Evolutionary conservation across 2,113 vertebrate genomes (phyloP).

Genomic region (Prochilodus magdalenae): DNA sequence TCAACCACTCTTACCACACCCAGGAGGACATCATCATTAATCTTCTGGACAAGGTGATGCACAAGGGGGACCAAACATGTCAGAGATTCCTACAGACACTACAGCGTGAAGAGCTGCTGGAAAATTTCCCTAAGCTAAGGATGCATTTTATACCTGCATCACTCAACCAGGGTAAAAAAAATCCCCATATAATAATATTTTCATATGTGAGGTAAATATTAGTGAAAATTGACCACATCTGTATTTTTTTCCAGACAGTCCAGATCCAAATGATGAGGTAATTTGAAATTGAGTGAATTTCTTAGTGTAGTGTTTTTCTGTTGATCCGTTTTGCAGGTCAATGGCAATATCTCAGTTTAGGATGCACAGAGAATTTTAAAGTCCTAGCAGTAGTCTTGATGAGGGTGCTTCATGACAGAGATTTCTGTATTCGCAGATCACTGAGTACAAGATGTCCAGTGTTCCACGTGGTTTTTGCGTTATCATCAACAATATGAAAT

Average conservation of each 20-base stretch:
- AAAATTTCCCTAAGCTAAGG: conserved; percentile 20
- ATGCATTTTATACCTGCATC: background rate
- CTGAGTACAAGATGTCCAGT: conserved; percentile 78
- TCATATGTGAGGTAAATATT: background rate
- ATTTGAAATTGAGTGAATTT: background rate
- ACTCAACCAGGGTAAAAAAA: background rate
- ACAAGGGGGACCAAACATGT: conserved; percentile 7
- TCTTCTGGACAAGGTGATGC: conserved; percentile 24
- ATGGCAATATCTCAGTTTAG: background rate
- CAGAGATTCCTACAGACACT: background rate
- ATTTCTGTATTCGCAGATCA: conserved; percentile 55
- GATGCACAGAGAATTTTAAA: too few relatives aligned
- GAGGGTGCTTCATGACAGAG: background rate
- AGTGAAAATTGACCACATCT: background rate
- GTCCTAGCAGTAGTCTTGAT: too few relatives aligned
- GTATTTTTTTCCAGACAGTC: conserved; percentile 14
- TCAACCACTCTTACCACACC: conserved; percentile 50
- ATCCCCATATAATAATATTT: too few relatives aligned
- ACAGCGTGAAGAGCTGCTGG: background rate
- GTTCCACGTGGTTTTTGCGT: conserved; percentile 81
- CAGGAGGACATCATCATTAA: conserved; percentile 1
- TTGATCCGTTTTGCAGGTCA: background rate
- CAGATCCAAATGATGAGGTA: background rate
- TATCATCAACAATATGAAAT: conserved; percentile 86
- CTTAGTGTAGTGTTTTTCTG: background rate